Base-by-base conservation (phyloP, 2,113 vertebrate genomes). In the Ictidomys tridecemlineatus region DNA sequence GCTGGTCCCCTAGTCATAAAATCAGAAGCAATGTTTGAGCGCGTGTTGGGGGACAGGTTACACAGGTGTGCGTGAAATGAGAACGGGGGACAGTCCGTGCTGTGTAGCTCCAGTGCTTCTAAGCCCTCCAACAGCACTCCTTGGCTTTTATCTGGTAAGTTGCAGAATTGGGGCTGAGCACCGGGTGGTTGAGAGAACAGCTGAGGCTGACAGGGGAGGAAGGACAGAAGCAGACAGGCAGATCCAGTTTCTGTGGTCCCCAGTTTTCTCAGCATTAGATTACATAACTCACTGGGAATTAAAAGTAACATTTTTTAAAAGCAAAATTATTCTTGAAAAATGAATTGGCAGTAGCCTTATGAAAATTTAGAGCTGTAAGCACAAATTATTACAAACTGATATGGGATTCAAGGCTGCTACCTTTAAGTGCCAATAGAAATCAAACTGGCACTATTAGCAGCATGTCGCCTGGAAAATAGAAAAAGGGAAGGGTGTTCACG, bases 301-400 rank as follows among this genome's bases (percentile, higher is more conserved):
- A 48, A 93, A 89, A 93, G 90, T 20, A 82, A 56, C 72, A 34
- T 77, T 91, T 93, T 95, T 89, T 32, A 53, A 85, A 92, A 77
- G 58, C 92, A 76, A 80, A 26, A 72, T 89, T 92, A 28, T 91
- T 93, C 32, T 96, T 95, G 58, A 86, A 85, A 96, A 95, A 89
- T 1, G 5, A 95, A 72, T 56, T 94, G 95, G 86, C 82, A 84
- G 32, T 84, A 72, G 48, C 69, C 69, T 34, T 91, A 13, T 96
- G 87, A 86, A 96, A 94, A 77, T 94, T 92, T 83, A 74, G 20
- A 95, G 48, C 67, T 88, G 12, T 84, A 73, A 88, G 72, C 58
- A 96, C 58, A 93, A n/a, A 92, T 96, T 85, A 91, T 77, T 93
- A 83, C 77, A 73, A 91, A 93, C 42, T 80, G 89, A 78, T 73